Conservation (phyloP, 2,113 vertebrate species). For the Elaphurus davidianus region DNA sequence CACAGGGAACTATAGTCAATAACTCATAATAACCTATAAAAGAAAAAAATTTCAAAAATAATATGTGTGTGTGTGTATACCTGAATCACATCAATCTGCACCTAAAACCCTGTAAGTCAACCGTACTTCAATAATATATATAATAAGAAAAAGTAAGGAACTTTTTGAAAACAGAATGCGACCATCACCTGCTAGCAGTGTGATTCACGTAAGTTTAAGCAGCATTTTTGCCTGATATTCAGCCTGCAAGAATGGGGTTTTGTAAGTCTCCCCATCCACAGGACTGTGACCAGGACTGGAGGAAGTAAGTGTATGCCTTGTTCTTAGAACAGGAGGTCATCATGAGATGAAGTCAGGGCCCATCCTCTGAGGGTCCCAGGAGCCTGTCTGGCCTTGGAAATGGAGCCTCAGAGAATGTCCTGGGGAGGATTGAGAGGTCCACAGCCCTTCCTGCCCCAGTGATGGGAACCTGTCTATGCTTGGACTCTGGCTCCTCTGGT, state of each 20-base stretch:
- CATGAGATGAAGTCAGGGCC: background rate
- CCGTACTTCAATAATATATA: accelerated
- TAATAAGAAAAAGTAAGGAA: background rate
- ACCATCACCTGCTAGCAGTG: accelerated
- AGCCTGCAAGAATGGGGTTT: background rate
- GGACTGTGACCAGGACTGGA: background rate
- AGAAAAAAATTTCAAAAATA: background rate
- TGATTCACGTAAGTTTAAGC: background rate
- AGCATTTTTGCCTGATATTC: background rate
- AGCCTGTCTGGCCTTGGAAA: background rate
- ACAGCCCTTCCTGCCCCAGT: background rate
- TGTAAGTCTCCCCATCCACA: background rate
- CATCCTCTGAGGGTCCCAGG: background rate
- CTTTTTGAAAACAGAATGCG: background rate
- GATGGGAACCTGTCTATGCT: accelerated
- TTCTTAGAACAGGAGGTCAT: background rate
- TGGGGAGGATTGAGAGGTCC: background rate
- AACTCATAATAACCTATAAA: background rate
- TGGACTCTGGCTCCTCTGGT: background rate
- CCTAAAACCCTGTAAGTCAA: background rate
- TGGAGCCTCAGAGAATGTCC: background rate
- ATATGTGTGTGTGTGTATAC: background rate
- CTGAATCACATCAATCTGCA: background rate
- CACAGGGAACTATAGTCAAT: background rate
- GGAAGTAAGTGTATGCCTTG: background rate